Evolutionary conservation across 2,113 vertebrate genomes (phyloP), one percentile per base, ranked within the genome.

Genomic region (Oceanites oceanicus): DNA sequence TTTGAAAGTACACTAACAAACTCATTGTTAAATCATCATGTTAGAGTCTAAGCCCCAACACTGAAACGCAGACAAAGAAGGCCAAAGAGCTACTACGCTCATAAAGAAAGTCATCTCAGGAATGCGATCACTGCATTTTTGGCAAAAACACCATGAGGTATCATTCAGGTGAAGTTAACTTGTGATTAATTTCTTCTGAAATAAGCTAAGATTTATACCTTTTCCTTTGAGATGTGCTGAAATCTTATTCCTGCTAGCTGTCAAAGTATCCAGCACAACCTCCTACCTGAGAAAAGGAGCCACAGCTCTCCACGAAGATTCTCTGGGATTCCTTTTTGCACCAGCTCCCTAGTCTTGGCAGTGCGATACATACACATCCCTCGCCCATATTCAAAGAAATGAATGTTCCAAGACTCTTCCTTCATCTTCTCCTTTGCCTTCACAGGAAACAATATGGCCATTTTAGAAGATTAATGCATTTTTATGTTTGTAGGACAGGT

Each of bases 341-440:
- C 98, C 36, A 99, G 98, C 45, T 99, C 99, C 75, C 99, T 98
- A 0, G 98, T 99, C 93, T 97, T 99, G 74, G 98, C 98, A 7
- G 99, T 99, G 72, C 99, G 99, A 97, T 99, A 99, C 99, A 99
- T 99, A 86, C 99, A 99, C 95, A 99, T 98, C 1, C 99, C 99
- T 4, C 99, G 98, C 32, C 99, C 99, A 13, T 99, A 99, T 96
- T 99, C 99, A 42, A 99, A 99, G 97, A 99, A 99, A 94, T 99
- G 99, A 91, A 99, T 99, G 93, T 99, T 99, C 99, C 99, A 99
- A 0, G 98, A 98, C 88, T 99, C 99, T 93, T 99, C 99, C 79
- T 99, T 99, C 99, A 99, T 99, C 95, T 98, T 99, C 96, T 99
- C 99, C 96, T 99, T 99, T 87, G 99, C 99, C 99, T 99, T 95